Evolutionary conservation across 2,797 vertebrate genomes (phyloP).

Genomic region (Ctenopoma multispine): DNA sequence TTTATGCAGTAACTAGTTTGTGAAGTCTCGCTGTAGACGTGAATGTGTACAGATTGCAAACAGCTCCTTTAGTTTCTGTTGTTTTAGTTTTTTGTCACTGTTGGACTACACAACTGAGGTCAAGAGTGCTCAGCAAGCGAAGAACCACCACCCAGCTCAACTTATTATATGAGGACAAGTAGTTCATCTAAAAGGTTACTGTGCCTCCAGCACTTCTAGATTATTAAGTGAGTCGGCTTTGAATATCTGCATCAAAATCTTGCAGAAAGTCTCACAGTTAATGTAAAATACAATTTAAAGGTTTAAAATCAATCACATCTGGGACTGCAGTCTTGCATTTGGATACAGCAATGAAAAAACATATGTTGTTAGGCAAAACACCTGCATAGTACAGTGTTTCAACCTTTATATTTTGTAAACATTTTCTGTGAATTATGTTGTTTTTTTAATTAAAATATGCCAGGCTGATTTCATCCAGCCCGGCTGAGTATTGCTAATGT

Average conservation of each 20-base stretch:
- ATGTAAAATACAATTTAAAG: no score
- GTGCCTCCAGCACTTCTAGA: background rate
- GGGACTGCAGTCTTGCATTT: background rate
- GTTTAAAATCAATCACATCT: background rate
- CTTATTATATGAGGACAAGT: no score
- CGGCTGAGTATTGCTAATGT: background rate
- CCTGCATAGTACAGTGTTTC: background rate
- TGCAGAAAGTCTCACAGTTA: background rate
- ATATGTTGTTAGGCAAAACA: background rate
- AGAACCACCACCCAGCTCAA: no score
- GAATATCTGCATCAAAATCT: background rate
- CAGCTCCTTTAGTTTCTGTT: background rate
- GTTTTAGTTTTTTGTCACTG: background rate
- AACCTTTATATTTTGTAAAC: background rate
- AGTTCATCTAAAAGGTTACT: background rate
- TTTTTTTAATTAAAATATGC: background rate
- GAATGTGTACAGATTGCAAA: background rate
- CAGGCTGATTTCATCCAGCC: background rate
- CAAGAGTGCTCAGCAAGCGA: conserved; percentile 1
- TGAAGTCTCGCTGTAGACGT: background rate
- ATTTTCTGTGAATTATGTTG: no score
- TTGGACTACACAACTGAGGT: background rate
- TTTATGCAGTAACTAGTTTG: background rate
- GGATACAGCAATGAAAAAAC: background rate
- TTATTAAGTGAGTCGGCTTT: background rate